Percentiles rank a stretch among this genome's conserved stretches.
phyloP scores from a whole-genome alignment of 2,797 vertebrate genomes.

The Chelmon rostratus region DNA sequence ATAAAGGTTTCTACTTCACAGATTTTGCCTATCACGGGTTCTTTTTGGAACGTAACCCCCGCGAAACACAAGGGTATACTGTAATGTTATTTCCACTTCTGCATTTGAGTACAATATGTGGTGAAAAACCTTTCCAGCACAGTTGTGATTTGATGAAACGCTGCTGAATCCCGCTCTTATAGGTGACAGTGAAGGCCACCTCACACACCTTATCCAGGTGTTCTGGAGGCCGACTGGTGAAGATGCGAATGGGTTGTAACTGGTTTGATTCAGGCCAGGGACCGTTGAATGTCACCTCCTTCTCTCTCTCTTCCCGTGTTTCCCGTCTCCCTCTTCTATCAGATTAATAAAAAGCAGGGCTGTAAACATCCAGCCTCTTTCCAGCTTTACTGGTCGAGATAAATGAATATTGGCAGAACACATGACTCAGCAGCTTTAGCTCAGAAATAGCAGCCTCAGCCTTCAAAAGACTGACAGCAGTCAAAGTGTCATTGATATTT shows the following conservation, averaged over 20 bases:
- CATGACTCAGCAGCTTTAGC: constrained; percentile 55
- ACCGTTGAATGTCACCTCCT: neutral
- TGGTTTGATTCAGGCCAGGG: neutral
- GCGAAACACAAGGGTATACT: no score
- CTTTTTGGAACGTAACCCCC: no score
- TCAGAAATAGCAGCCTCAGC: constrained; percentile 44
- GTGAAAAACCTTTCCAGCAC: no score
- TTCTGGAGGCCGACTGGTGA: no score
- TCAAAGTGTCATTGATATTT: constrained; percentile 40
- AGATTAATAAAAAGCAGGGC: constrained; percentile 5
- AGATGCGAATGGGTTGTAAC: neutral
- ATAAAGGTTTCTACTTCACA: no score
- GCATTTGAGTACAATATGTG: no score
- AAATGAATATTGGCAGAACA: constrained; percentile 29
- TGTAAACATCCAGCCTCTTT: constrained; percentile 33
- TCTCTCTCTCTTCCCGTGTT: neutral
- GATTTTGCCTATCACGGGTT: no score
- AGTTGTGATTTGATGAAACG: neutral
- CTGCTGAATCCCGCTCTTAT: no score
- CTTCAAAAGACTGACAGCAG: constrained; percentile 49
- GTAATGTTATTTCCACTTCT: no score
- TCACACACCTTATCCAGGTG: neutral
- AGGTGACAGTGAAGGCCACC: neutral
- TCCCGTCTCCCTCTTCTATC: neutral
- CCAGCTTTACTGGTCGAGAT: constrained; percentile 32